Evolutionary conservation across 2,113 vertebrate species (phyloP).

Genomic region (Fregata magnificens): DNA sequence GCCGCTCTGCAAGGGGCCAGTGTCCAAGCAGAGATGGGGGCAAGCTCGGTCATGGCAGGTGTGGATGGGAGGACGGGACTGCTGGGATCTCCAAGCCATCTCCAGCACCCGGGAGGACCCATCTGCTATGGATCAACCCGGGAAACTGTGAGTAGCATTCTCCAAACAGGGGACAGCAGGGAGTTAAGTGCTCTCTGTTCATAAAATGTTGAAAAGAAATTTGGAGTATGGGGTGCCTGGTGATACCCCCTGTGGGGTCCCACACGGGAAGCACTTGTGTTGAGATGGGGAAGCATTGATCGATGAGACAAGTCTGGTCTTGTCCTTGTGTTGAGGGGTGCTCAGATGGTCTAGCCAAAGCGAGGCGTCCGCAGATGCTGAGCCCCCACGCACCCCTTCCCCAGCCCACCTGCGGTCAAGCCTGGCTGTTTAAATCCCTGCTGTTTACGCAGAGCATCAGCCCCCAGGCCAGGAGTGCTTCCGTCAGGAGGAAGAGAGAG

Average conservation of each 20-base stretch:
- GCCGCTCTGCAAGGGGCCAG: rapidly evolving
- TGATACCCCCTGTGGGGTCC: not conserved
- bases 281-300: not conserved
- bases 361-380: not conserved
- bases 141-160: not conserved
- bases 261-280: not conserved
- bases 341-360: not conserved
- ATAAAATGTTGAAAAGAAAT: not conserved
- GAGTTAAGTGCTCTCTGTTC: not conserved
- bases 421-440: not conserved
- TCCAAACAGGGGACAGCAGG: not conserved
- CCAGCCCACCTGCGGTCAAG: not conserved
- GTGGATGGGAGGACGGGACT: not conserved
- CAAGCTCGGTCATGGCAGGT: rapidly evolving
- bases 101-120: not conserved
- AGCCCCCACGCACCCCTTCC: not conserved
- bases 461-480: not conserved
- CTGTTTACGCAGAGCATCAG: not conserved
- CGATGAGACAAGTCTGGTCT: not conserved
- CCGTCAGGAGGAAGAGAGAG: not conserved
- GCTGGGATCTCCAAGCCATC: not conserved
- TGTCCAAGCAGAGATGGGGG: not conserved
- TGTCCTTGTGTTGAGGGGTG: not conserved
- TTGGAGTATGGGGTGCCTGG: not conserved
- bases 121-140: not conserved